Percentiles rank a stretch among this genome's conserved stretches.
Evolutionary conservation across 2,888 invertebrate species (phyloP).

Genomic region (Isoperla grammatica): DNA sequence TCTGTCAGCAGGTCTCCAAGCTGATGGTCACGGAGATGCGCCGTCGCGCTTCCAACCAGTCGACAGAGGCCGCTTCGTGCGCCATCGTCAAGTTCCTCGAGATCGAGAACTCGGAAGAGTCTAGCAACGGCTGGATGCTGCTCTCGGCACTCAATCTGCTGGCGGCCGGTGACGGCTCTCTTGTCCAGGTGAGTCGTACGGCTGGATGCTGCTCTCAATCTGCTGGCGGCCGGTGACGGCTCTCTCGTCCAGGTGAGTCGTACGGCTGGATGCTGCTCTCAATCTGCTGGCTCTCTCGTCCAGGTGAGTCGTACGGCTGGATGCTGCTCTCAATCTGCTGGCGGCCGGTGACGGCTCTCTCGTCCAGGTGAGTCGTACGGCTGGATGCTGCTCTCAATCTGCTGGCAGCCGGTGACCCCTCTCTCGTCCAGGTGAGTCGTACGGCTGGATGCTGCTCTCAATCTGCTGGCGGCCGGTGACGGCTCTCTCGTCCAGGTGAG

Average conservation of each 20-base stretch:
- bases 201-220: slow-evolving; percentile 94
- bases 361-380: slow-evolving; percentile 89
- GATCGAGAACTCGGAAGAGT: slow-evolving; percentile 90
- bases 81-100: slow-evolving; percentile 96
- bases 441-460: slow-evolving; percentile 95
- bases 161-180: slow-evolving; percentile 81
- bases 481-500: slow-evolving; percentile 81
- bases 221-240: slow-evolving; percentile 85
- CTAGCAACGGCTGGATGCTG: slow-evolving; percentile 95
- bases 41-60: slow-evolving; percentile 92
- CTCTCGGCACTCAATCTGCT: slow-evolving; percentile 85
- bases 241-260: slow-evolving; percentile 83
- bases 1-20: slow-evolving; percentile 90
- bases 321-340: slow-evolving; percentile 86
- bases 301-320: no score
- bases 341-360: slow-evolving; percentile 86
- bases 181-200: slow-evolving; percentile 76
- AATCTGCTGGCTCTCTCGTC: no score
- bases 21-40: slow-evolving; percentile 97
- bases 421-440: slow-evolving; percentile 83
- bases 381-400: slow-evolving; percentile 93
- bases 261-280: no score
- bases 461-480: slow-evolving; percentile 87
- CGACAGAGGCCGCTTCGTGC: slow-evolving; percentile 91
- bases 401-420: slow-evolving; percentile 83